Percentiles rank a stretch among this genome's conserved stretches.
Conservation (phyloP, 2,888 invertebrate genomes). For the Sphecodes monilicornis region DNA sequence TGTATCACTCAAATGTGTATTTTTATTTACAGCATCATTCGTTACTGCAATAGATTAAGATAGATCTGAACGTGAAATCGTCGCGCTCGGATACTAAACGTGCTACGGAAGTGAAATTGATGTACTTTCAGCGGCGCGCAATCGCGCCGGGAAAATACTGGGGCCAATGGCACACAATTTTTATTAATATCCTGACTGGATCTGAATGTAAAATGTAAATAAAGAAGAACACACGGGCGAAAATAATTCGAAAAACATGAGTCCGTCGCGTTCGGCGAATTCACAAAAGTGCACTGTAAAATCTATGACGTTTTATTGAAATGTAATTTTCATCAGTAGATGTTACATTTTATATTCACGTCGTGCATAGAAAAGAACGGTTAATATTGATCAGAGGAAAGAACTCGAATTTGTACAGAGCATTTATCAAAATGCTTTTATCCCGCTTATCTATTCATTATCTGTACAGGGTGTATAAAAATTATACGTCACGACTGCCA, state of each 20-base stretch:
- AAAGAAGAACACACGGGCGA: neutral
- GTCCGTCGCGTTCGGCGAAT: neutral
- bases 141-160: slow-evolving; percentile 6
- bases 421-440: neutral
- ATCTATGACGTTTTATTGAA: slow-evolving; percentile 5
- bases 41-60: slow-evolving; percentile 21
- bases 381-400: neutral
- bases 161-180: neutral
- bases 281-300: neutral
- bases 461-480: no score
- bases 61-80: slow-evolving; percentile 18
- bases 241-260: neutral
- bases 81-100: slow-evolving; percentile 15
- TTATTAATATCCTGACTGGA: slow-evolving; percentile 18
- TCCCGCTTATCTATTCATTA: neutral
- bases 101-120: slow-evolving; percentile 16
- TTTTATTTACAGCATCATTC: slow-evolving; percentile 19
- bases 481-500: no score
- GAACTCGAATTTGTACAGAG: neutral
- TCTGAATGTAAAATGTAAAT: slow-evolving; percentile 5
- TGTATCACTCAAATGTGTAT: slow-evolving; percentile 17
- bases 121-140: slow-evolving; percentile 9
- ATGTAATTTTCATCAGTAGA: neutral
- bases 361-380: neutral
- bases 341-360: neutral